Conservation (phyloP, 2,797 vertebrate species). For the Prunella strophiata region DNA sequence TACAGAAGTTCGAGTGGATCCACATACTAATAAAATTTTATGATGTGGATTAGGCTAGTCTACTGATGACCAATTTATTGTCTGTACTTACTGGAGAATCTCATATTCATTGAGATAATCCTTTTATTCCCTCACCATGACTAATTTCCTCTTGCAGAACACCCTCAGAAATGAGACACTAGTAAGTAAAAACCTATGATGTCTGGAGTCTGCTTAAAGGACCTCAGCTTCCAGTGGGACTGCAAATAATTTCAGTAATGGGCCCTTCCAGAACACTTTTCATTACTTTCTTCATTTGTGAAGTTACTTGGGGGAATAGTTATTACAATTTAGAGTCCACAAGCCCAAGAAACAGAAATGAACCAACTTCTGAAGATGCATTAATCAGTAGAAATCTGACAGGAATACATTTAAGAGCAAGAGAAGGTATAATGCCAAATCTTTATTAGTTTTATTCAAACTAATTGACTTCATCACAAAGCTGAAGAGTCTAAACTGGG, state of each 20-base stretch:
- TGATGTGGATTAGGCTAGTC: neutral
- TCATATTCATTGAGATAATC: constrained; percentile 3
- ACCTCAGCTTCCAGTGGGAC: neutral
- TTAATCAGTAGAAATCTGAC: constrained; percentile 10
- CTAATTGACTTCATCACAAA: neutral
- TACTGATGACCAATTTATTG: constrained; percentile 30
- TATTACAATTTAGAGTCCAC: neutral
- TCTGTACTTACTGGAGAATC: neutral
- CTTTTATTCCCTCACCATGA: constrained; percentile 5
- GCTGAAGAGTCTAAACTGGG: neutral
- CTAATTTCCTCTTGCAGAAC: constrained; percentile 24
- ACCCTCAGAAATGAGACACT: neutral
- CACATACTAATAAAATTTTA: neutral
- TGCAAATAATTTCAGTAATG: constrained; percentile 50
- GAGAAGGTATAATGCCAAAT: neutral
- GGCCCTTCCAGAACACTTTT: constrained; percentile 7
- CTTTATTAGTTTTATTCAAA: constrained; percentile 7
- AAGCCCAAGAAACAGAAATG: constrained; percentile 17
- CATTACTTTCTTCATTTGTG: constrained; percentile 45
- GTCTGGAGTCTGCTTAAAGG: constrained; percentile 18
- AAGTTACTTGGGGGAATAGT: constrained; percentile 19
- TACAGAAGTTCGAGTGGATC: neutral
- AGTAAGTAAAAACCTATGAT: neutral
- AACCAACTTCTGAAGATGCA: constrained; percentile 1
- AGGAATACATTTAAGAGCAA: neutral